Conservation (phyloP, 2,888 invertebrate species). For the Osmoderma eremita region DNA sequence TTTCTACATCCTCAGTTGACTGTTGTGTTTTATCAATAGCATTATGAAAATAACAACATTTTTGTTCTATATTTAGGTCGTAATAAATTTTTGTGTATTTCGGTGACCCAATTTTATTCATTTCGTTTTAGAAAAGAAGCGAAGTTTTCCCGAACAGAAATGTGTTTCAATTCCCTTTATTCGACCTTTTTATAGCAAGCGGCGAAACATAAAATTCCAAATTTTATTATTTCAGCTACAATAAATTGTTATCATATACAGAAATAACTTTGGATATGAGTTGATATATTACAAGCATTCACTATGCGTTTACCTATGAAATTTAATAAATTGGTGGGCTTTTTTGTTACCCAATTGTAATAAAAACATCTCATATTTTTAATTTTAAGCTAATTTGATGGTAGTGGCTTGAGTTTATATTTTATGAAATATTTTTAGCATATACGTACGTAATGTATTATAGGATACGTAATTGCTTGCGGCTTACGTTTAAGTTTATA, state of each 20-base stretch:
- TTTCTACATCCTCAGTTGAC: neutral
- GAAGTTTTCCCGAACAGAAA: neutral
- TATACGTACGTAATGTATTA: too few species aligned
- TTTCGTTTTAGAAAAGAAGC: slow-evolving; percentile 8
- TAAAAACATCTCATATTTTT: neutral
- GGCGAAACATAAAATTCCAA: slow-evolving; percentile 10
- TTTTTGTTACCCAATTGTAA: neutral
- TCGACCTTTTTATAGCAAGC: slow-evolving; percentile 5
- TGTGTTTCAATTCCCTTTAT: neutral
- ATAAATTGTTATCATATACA: slow-evolving; percentile 12
- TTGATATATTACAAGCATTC: neutral
- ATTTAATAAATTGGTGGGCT: neutral
- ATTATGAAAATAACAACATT: slow-evolving; percentile 7
- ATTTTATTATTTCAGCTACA: slow-evolving; percentile 22
- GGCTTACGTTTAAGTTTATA: too few species aligned
- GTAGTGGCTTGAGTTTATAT: too few species aligned
- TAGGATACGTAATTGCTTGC: too few species aligned
- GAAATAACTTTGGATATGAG: slow-evolving; percentile 1
- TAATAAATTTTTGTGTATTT: slow-evolving; percentile 10
- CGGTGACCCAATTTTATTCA: slow-evolving; percentile 16
- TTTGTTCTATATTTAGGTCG: slow-evolving; percentile 20
- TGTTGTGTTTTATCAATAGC: slow-evolving; percentile 24
- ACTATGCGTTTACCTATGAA: too few species aligned
- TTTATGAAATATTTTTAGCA: too few species aligned
- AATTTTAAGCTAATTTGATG: too few species aligned